These are phyloP conservation scores for Ceratoteleas bidentatus DNA, from an alignment of 1,140 invertebrate genomes.

Conservation along the genomic window DNA sequence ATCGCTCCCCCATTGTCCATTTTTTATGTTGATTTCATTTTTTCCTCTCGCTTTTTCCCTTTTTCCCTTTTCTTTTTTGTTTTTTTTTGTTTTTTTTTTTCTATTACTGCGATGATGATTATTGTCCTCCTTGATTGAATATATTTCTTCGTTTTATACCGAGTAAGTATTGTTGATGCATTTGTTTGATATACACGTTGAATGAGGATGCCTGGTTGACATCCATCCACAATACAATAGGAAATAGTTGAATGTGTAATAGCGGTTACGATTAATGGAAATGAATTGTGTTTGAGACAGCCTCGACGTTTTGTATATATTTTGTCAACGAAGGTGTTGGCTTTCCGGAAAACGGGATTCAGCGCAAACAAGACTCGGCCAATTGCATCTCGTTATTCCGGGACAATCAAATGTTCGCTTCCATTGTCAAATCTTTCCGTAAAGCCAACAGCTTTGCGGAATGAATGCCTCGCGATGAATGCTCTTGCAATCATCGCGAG, in stretches of 20 bases:
- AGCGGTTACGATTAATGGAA: slow-evolving; percentile 73
- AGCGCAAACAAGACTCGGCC: not conserved
- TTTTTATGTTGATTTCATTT: slow-evolving; percentile 8
- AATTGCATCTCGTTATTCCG: too few species aligned
- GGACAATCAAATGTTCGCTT: too few species aligned
- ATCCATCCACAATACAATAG: slow-evolving; percentile 71
- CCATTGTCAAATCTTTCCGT: slow-evolving; percentile 3
- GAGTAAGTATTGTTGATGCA: slow-evolving; percentile 66
- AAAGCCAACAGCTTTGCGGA: slow-evolving; percentile 54
- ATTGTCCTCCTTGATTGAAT: slow-evolving; percentile 45
- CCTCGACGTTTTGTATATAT: slow-evolving; percentile 72
- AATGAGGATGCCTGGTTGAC: slow-evolving; percentile 54
- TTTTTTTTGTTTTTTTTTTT: too few species aligned
- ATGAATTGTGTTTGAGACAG: slow-evolving; percentile 74
- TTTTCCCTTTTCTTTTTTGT: too few species aligned
- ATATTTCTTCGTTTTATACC: slow-evolving; percentile 64
- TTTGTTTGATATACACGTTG: slow-evolving; percentile 66
- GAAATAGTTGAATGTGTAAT: slow-evolving; percentile 76
- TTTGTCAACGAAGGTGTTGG: slow-evolving; percentile 62
- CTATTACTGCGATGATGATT: slow-evolving; percentile 39
- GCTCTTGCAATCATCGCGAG: too few species aligned
- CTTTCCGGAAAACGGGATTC: slow-evolving; percentile 42
- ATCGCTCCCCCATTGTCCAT: slow-evolving; percentile 21
- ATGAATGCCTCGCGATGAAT: too few species aligned
- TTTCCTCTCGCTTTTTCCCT: too few species aligned